Percentiles rank a stretch among this genome's conserved stretches.
These are phyloP conservation scores for Microtus oregoni DNA, from an alignment of 2,113 vertebrate species.

Conservation along the genomic window DNA sequence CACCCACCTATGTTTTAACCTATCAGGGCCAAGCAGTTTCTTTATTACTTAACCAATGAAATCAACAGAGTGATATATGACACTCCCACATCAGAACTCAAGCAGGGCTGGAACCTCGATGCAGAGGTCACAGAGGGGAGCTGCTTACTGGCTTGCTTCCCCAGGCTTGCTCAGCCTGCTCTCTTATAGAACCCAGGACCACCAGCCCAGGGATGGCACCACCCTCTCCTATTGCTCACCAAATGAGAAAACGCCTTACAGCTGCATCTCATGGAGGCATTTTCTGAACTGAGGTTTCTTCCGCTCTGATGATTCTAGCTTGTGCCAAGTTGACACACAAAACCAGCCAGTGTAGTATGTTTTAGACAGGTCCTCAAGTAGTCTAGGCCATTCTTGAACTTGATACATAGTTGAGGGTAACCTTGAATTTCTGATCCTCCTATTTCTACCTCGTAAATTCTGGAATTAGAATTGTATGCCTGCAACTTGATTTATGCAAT, in stretches of 20 bases:
- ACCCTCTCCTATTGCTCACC: neutral
- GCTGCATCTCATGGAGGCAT: neutral
- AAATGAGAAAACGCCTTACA: neutral
- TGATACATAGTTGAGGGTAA: neutral
- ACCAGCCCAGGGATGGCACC: neutral
- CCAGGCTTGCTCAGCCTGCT: neutral
- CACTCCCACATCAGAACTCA: too few species aligned
- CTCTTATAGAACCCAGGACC: neutral
- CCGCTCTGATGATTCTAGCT: neutral
- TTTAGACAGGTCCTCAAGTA: neutral
- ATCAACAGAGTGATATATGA: too few species aligned
- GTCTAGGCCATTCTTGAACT: neutral
- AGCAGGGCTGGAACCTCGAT: neutral
- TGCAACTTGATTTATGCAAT: neutral
- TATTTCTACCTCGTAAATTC: neutral
- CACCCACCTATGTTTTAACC: too few species aligned
- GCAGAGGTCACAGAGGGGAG: neutral
- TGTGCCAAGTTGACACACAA: neutral
- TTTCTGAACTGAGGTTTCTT: neutral
- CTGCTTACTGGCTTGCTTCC: neutral
- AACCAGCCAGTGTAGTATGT: neutral
- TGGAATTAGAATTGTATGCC: neutral
- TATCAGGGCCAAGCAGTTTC: too few species aligned
- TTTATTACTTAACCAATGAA: too few species aligned
- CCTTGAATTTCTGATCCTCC: neutral